Conservation (phyloP, 2,113 vertebrate species). For the Peromyscus maniculatus region DNA sequence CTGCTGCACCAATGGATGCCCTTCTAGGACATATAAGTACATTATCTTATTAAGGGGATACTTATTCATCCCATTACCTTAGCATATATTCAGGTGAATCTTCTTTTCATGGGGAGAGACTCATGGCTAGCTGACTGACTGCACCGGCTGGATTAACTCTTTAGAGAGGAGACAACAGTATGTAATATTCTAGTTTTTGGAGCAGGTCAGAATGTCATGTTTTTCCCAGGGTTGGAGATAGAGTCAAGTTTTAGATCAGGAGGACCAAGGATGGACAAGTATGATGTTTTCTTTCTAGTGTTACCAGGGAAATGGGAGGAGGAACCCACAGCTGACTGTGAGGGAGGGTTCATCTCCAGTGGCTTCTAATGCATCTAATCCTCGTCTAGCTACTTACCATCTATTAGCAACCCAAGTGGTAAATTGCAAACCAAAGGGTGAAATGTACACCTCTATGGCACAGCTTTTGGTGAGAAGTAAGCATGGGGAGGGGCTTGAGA, state of each 20-base stretch:
- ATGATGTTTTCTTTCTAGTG: neutral
- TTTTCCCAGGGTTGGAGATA: no score
- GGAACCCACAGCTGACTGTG: no score
- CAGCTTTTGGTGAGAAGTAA: neutral
- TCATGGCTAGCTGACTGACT: neutral
- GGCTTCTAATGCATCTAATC: neutral
- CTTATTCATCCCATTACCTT: neutral
- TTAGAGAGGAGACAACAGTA: neutral
- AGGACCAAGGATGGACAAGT: no score
- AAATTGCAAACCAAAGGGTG: neutral
- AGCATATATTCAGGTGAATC: neutral
- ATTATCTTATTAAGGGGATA: neutral
- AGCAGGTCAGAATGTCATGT: neutral
- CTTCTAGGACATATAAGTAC: neutral
- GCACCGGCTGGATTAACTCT: neutral
- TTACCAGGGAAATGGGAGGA: neutral
- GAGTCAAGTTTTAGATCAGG: neutral
- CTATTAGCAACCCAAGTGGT: neutral
- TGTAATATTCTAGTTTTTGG: neutral
- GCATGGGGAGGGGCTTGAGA: neutral
- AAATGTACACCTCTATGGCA: neutral
- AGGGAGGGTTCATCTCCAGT: neutral
- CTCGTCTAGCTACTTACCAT: neutral
- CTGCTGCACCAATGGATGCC: no score
- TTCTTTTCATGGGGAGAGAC: neutral